Evolutionary conservation across 2,888 invertebrate species (phyloP).

Genomic region (Operophtera brumata): DNA sequence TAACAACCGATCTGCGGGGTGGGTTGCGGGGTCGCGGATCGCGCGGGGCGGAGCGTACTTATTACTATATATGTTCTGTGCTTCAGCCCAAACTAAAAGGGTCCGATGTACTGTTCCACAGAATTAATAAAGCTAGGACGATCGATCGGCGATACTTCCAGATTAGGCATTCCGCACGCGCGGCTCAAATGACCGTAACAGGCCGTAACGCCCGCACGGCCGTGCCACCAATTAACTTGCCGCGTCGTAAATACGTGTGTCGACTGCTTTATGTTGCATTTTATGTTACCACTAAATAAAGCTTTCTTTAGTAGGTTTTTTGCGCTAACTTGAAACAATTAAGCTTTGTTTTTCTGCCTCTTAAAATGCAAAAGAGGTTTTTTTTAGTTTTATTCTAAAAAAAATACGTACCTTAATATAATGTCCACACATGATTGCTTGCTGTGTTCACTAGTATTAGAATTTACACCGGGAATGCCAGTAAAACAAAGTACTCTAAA

Average conservation of each 20-base stretch:
- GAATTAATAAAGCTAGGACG: constrained; percentile 18
- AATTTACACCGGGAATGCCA: too few species aligned
- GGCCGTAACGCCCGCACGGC: constrained; percentile 37
- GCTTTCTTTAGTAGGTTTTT: constrained; percentile 36
- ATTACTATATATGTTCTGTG: too few species aligned
- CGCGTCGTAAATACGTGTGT: constrained; percentile 52
- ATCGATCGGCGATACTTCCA: constrained; percentile 25
- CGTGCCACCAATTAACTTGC: constrained; percentile 54
- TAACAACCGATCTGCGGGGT: too few species aligned
- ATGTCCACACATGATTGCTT: too few species aligned
- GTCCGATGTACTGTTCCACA: not conserved
- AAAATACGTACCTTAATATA: too few species aligned
- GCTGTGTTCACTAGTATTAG: too few species aligned
- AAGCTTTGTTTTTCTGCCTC: not conserved
- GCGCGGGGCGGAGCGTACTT: too few species aligned
- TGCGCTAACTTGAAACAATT: not conserved
- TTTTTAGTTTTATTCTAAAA: too few species aligned
- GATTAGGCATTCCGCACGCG: constrained; percentile 49
- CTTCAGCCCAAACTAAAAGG: not conserved
- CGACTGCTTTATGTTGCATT: constrained; percentile 44
- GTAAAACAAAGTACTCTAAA: too few species aligned
- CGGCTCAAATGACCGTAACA: constrained; percentile 45
- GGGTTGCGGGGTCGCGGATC: too few species aligned
- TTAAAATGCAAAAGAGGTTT: not conserved
- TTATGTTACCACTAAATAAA: constrained; percentile 21